A percentile compares a stretch with the other conserved stretches of the same genome.
Evolutionary conservation across 2,113 vertebrate species (phyloP).

Genomic region (Hyaena hyaena): DNA sequence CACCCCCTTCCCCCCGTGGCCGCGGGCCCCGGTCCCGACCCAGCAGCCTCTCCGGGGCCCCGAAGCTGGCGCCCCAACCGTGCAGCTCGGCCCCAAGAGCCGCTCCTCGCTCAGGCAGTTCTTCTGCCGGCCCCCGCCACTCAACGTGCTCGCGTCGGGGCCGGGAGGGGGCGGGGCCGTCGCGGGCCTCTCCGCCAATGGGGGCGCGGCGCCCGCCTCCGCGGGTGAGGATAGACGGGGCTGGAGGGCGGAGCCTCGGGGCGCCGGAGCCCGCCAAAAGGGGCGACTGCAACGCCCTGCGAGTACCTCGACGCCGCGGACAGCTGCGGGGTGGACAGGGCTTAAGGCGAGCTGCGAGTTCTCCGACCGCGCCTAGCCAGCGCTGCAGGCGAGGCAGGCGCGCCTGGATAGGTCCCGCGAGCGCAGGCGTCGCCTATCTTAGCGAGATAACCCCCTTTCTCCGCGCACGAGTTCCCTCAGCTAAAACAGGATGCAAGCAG

Average conservation of each 20-base stretch:
- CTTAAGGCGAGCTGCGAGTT: fast-evolving
- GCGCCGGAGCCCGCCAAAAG: slow-evolving; percentile 75
- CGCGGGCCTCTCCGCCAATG: slow-evolving; percentile 42
- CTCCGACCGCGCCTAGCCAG: fast-evolving
- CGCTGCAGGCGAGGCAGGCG: no score
- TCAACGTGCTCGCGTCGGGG: slow-evolving; percentile 77
- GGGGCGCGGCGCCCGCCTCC: neutral
- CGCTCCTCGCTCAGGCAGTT: slow-evolving; percentile 17
- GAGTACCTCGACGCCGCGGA: slow-evolving; percentile 46
- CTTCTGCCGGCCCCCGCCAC: slow-evolving; percentile 57
- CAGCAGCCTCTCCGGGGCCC: neutral
- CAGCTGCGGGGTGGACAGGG: fast-evolving
- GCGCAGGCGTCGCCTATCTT: neutral
- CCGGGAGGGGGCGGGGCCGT: slow-evolving; percentile 32
- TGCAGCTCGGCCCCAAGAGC: neutral
- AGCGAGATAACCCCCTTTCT: neutral
- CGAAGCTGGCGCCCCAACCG: neutral
- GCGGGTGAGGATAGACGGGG: neutral
- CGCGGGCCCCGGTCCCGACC: slow-evolving; percentile 68
- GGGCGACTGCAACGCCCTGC: neutral
- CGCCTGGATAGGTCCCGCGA: fast-evolving
- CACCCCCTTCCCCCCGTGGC: slow-evolving; percentile 84
- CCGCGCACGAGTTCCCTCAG: fast-evolving
- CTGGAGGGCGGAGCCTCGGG: slow-evolving; percentile 57
- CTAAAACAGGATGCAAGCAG: neutral